phyloP scores from a whole-genome alignment of 2,888 invertebrate genomes.

The Melanostoma scalare region DNA sequence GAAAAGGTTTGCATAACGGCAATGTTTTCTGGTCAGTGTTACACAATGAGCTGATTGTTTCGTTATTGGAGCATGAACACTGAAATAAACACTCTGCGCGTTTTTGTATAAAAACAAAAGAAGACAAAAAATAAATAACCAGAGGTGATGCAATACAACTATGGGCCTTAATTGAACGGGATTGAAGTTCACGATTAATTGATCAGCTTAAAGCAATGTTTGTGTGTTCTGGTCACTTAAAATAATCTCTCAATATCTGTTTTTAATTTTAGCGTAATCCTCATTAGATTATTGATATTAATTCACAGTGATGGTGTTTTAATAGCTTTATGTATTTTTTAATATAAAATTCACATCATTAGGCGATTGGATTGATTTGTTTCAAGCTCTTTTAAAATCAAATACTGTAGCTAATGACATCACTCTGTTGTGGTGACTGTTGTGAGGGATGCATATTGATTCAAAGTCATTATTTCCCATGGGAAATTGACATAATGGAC shows the following conservation, averaged over 20 bases:
- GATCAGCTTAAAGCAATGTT: slow-evolving; percentile 1
- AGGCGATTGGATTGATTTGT: too few relatives aligned
- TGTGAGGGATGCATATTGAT: too few relatives aligned
- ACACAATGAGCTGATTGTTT: slow-evolving; percentile 47
- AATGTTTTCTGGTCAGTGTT: slow-evolving; percentile 43
- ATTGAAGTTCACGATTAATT: slow-evolving; percentile 26
- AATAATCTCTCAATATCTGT: slow-evolving; percentile 2
- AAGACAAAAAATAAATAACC: too few relatives aligned
- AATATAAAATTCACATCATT: too few relatives aligned
- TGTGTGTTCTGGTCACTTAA: neutral
- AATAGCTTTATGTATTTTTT: neutral
- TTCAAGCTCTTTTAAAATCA: too few relatives aligned
- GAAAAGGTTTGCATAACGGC: slow-evolving; percentile 25
- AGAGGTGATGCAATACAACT: neutral
- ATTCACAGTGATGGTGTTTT: slow-evolving; percentile 26
- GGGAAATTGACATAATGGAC: too few relatives aligned
- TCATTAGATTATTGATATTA: slow-evolving; percentile 21
- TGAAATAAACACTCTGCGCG: slow-evolving; percentile 7
- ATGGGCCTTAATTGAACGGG: neutral
- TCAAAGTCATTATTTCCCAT: too few relatives aligned
- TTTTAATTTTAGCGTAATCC: slow-evolving; percentile 20
- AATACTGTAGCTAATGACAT: too few relatives aligned
- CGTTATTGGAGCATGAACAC: slow-evolving; percentile 22
- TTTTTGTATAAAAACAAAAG: neutral
- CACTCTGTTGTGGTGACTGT: too few relatives aligned